Evolutionary conservation across 1,140 invertebrate species (phyloP).

Genomic region (Halesus radiatus): DNA sequence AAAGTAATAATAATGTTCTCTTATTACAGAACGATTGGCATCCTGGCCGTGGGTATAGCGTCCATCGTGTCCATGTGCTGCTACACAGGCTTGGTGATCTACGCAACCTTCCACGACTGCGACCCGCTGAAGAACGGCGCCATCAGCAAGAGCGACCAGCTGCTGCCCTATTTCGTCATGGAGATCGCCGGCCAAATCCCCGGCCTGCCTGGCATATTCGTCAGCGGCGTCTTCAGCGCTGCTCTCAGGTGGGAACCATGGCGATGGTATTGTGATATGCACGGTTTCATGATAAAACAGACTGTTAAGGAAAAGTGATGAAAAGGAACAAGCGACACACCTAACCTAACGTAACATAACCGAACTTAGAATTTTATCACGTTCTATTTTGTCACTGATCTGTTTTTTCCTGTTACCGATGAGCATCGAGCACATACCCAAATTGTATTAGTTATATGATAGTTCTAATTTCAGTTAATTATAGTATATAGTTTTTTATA

Average conservation of each 20-base stretch:
- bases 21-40: slow-evolving; percentile 64
- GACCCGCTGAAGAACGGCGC: slow-evolving; percentile 79
- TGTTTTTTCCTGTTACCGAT: too few species aligned
- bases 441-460: too few species aligned
- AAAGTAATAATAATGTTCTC: background rate
- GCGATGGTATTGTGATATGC: too few species aligned
- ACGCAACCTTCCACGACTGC: slow-evolving; percentile 82
- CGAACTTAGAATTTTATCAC: too few species aligned
- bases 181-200: slow-evolving; percentile 76
- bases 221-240: slow-evolving; percentile 83
- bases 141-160: slow-evolving; percentile 76
- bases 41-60: slow-evolving; percentile 71
- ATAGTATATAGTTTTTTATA: too few species aligned
- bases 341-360: too few species aligned
- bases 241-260: slow-evolving; percentile 63
- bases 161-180: slow-evolving; percentile 82
- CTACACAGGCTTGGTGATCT: slow-evolving; percentile 84
- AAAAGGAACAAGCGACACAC: too few species aligned
- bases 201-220: slow-evolving; percentile 82
- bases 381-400: too few species aligned
- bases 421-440: too few species aligned
- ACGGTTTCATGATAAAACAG: too few species aligned
- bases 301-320: too few species aligned
- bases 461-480: too few species aligned
- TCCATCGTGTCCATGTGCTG: slow-evolving; percentile 76